phyloP scores from a whole-genome alignment of 2,113 vertebrate genomes.

The Romanogobio albipinnatus region DNA sequence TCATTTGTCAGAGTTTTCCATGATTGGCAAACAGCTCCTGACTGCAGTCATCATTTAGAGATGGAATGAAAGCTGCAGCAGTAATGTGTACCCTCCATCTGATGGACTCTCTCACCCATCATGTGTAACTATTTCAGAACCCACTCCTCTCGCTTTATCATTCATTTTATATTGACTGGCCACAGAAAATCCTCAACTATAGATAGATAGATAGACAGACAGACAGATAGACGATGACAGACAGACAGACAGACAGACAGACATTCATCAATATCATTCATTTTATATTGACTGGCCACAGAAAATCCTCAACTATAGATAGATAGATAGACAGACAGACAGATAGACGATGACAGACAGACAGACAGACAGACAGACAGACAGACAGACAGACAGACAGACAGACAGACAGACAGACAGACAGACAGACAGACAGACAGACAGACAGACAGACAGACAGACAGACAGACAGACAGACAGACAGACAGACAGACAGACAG shows the following conservation, averaged over 20 bases:
- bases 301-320: no score
- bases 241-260: neutral
- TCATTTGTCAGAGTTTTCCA: conserved; percentile 34
- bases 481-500: no score
- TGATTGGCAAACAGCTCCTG: conserved; percentile 47
- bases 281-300: no score
- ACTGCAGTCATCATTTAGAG: conserved; percentile 23
- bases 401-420: neutral
- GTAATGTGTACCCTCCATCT: conserved; percentile 16
- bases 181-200: neutral
- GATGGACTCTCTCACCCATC: conserved; percentile 27
- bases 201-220: neutral
- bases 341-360: neutral
- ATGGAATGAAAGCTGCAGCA: neutral
- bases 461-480: no score
- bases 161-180: conserved; percentile 27
- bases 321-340: neutral
- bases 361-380: neutral
- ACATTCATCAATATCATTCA: no score
- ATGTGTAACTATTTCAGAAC: conserved; percentile 15
- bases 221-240: neutral
- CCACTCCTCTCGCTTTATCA: neutral
- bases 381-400: neutral
- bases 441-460: no score
- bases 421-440: no score